phyloP scores from a whole-genome alignment of 2,797 vertebrate genomes.

The Parauchenoglanis punctatus region DNA sequence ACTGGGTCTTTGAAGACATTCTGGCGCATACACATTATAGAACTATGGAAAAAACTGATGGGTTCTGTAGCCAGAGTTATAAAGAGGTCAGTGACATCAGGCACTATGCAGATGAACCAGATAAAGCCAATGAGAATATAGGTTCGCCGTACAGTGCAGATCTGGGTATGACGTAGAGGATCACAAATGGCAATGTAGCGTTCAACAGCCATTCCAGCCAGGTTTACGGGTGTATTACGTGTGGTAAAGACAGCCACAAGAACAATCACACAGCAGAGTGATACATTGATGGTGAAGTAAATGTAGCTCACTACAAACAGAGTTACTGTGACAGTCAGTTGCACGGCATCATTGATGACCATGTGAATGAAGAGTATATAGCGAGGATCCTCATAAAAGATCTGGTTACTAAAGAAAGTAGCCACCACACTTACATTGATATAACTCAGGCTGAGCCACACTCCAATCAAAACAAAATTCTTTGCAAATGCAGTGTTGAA shows the following conservation, averaged over 20 bases:
- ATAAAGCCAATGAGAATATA: conserved; percentile 66
- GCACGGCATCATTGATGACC: conserved; percentile 75
- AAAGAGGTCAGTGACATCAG: conserved; percentile 74
- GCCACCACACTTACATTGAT: conserved; percentile 68
- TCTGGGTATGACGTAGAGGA: conserved; percentile 69
- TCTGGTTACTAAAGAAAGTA: conserved; percentile 72
- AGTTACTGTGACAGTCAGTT: conserved; percentile 69
- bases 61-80: conserved; percentile 69
- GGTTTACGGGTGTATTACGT: conserved; percentile 72
- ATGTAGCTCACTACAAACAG: conserved; percentile 75
- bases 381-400: conserved; percentile 74
- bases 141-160: conserved; percentile 72
- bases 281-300: conserved; percentile 70
- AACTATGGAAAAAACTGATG: conserved; percentile 69
- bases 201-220: conserved; percentile 78
- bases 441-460: conserved; percentile 72
- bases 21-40: conserved; percentile 69
- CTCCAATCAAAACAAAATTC: conserved; percentile 69
- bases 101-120: conserved; percentile 70
- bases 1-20: conserved; percentile 72
- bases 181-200: conserved; percentile 74
- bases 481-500: conserved; percentile 66
- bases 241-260: conserved; percentile 76
- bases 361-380: conserved; percentile 81
- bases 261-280: conserved; percentile 73